Conservation (phyloP, 2,888 invertebrate species). For the Cepaea hortensis region DNA sequence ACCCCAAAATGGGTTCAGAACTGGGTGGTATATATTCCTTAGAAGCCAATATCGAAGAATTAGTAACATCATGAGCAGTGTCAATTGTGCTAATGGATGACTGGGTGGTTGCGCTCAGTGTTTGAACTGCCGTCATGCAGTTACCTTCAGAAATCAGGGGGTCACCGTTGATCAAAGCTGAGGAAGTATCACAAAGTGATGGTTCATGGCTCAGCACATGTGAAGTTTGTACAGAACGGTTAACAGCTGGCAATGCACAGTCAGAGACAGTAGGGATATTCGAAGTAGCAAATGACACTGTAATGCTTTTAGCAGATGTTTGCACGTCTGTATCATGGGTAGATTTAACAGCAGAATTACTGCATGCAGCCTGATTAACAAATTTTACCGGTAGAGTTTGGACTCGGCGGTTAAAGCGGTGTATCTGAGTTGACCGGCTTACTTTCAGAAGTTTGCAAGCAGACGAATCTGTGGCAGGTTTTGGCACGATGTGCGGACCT, state of each 20-base stretch:
- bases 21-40: too few species aligned
- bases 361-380: background rate
- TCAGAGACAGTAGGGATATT: background rate
- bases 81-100: background rate
- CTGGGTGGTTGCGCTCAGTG: background rate
- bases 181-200: background rate
- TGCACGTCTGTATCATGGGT: background rate
- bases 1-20: too few species aligned
- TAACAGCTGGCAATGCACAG: background rate
- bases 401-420: background rate
- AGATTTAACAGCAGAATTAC: background rate
- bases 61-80: background rate
- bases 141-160: background rate
- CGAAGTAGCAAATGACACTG: background rate
- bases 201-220: background rate
- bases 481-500: background rate
- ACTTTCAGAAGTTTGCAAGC: background rate
- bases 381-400: background rate
- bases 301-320: background rate
- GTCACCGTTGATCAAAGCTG: background rate
- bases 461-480: background rate
- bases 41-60: too few species aligned
- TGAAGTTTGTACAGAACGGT: background rate
- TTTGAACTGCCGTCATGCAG: background rate
- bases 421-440: background rate